phyloP scores from a whole-genome alignment of 64 coral and sea anemone species.

The Montipora efflorescens region DNA sequence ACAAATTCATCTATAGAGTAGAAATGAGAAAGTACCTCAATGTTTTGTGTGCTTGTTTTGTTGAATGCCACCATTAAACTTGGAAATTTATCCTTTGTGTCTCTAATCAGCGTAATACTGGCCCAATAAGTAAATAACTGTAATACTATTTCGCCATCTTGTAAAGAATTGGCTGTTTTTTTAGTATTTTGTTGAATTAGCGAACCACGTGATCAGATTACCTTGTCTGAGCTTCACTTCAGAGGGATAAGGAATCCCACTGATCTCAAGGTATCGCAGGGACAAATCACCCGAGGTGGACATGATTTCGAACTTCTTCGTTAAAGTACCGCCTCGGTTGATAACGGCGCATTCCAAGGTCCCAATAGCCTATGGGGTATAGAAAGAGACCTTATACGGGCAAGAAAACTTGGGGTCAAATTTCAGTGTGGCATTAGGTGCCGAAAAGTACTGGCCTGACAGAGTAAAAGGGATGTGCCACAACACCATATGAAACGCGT shows the following conservation, averaged over 20 bases:
- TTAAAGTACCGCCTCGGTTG: background rate
- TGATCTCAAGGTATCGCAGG: constrained; percentile 25
- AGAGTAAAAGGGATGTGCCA: constrained; percentile 83
- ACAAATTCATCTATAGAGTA: too few relatives aligned
- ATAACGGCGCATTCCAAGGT: background rate
- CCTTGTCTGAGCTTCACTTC: background rate
- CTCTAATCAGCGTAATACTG: too few relatives aligned
- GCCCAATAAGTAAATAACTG: too few relatives aligned
- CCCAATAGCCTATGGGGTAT: constrained; percentile 26
- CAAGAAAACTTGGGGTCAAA: constrained; percentile 37
- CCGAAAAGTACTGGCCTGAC: constrained; percentile 77
- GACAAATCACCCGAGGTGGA: constrained; percentile 23
- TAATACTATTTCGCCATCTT: too few relatives aligned
- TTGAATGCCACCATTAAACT: too few relatives aligned
- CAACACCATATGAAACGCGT: constrained; percentile 73
- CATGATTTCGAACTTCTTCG: constrained; percentile 28
- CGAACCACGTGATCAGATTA: background rate
- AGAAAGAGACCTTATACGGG: constrained; percentile 34
- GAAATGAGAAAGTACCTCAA: too few relatives aligned
- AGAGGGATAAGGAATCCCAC: constrained; percentile 8
- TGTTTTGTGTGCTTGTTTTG: too few relatives aligned
- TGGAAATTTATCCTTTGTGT: too few relatives aligned
- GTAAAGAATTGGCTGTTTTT: too few relatives aligned
- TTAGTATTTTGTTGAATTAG: background rate
- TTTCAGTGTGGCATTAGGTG: constrained; percentile 32